Base-by-base conservation (phyloP, 2,888 invertebrate genomes). In the Limenitis camilla region DNA sequence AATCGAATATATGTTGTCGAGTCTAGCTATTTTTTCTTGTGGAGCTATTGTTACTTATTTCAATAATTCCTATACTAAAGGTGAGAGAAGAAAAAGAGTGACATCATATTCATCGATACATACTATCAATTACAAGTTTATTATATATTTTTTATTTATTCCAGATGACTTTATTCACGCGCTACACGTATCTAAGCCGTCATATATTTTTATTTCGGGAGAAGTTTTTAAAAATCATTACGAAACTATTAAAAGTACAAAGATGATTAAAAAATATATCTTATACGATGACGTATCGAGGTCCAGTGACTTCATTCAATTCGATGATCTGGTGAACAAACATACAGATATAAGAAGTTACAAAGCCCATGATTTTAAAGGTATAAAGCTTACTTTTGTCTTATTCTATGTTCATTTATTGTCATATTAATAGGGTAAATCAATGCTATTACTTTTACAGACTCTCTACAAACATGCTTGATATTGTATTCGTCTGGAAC, bases 401-500 rank as follows among this genome's bases (percentile, higher is more conserved):
- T 2, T 19, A 1, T 19, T 19, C 19, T 19, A 3, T 19, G 19
- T 19, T 19, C 19, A 6, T 7, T 6, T 41, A 42, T n/a, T 29
- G n/a, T 28, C 6, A 31, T 10, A 9, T 43, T 40, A 31, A 19
- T 3, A 19, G 19, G 19, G 1, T 19, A 19, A 19, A 19, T 19
- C 19, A 19, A 19, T 19, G 19, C 19, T 19, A 11, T 42, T 6
- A 40, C 6, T 32, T 41, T 52, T 55, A 44, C 38, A 58, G 58
- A 55, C 31, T 40, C 36, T 11, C 51, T 39, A 9, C 40, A 43
- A 6, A 56, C 48, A 6, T 39, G 42, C 42, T 46, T 78, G 53
- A 77, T 81, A 63, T 66, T 81, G 36, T 81, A 82, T 62, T 81
- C 79, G 32, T 82, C 80, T 28, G 83, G 81, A 48, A 83, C 82